A percentile compares a stretch with the other conserved stretches of the same genome.
These are phyloP conservation scores for Felis catus DNA, from an alignment of 2,113 vertebrate genomes.

Conservation along the genomic window F.catus_Fca126_mat1.0 CM031423.1:42099001-42099500, in stretches of 20 bases:
- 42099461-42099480: background rate
- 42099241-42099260: background rate
- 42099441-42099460: background rate
- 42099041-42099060: background rate
- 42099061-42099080: background rate
- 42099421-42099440: background rate
- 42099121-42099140: constrained; percentile 31
- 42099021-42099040: background rate
- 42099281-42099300: constrained; percentile 13
- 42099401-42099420: constrained; percentile 16
- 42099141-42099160: constrained; percentile 16
- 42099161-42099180: background rate
- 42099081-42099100: background rate
- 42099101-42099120: background rate
- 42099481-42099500: background rate
- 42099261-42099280: constrained; percentile 43
- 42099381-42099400: constrained; percentile 13
- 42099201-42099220: background rate
- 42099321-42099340: constrained; percentile 11
- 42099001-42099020: background rate
- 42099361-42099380: constrained; percentile 54
- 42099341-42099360: constrained; percentile 45
- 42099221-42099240: background rate
- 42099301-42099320: constrained; percentile 14
- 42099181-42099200: background rate